Evolutionary conservation across 2,888 invertebrate species (phyloP), one percentile per base, ranked within the genome.

Genomic region (Dynastes maya): DNA sequence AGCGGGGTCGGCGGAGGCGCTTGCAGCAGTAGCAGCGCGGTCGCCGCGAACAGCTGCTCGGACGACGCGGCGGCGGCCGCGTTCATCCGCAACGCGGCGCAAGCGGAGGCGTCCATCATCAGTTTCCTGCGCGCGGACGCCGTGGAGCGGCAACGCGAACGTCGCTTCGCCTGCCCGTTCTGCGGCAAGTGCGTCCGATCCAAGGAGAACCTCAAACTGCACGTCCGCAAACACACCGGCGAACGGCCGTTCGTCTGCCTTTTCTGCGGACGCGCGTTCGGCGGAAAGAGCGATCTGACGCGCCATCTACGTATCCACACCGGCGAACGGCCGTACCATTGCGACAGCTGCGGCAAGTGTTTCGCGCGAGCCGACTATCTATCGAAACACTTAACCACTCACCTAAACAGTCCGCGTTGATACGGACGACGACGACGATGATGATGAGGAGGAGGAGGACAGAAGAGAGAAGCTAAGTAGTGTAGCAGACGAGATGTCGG

Each of bases 271-370:
- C 91, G 96, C 37, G 96, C 96, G 29, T 96, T 96, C 85, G 96
- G 96, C 3, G 96, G 96, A 37, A 96, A 96, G 88, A 95, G 95
- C 86, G 96, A 96, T 86, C 89, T 96, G 83, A 96, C 96, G 22
- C 93, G 96, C 40, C 96, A 96, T 88, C 90, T 96, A 81, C 92
- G 96, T 82, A 96, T 96, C 82, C 96, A 96, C 88, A 96, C 96
- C 11, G 96, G 96, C 55, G 96, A 96, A 89, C 90, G 96, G 80
- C 96, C 96, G 49, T 97, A 96, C 89, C 96, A 96, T 88, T 97
- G 96, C 90, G 96, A 96, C 89, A 96, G 96, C 88, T 97, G 96
- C 89, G 96, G 96, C 82, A 96, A 96, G 89, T 96, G 96, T 88
- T 97, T 97, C 89, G 96, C 96, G 37, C 91, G 96, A 74, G 96